A percentile compares a stretch with the other conserved stretches of the same genome.
Conservation (phyloP, 2,888 invertebrate genomes). For the Drosophila fungiperda region DNA sequence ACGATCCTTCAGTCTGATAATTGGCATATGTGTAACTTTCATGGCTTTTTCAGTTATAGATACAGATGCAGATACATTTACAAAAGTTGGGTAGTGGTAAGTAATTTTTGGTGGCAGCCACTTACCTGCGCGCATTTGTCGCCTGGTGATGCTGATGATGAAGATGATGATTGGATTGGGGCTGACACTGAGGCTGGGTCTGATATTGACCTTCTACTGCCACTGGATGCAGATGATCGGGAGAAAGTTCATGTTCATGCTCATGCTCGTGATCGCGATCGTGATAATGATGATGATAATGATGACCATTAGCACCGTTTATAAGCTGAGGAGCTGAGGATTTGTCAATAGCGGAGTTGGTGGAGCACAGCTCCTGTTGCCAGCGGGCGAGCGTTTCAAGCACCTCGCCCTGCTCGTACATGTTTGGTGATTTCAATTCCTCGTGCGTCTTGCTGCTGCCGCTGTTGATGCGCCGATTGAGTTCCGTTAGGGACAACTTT, state of each 20-base stretch:
- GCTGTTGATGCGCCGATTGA: constrained; percentile 27
- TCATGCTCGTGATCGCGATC: constrained; percentile 21
- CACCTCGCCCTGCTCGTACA: constrained; percentile 45
- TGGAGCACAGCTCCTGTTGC: constrained; percentile 58
- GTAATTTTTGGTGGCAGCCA: constrained; percentile 15
- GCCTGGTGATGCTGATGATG: constrained; percentile 58
- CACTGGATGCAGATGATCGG: constrained; percentile 33
- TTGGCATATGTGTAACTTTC: background rate
- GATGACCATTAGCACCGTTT: constrained; percentile 62
- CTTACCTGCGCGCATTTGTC: constrained; percentile 82
- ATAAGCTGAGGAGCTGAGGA: constrained; percentile 15
- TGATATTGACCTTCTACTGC: constrained; percentile 49
- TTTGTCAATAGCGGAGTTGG: constrained; percentile 40
- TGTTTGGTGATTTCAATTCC: constrained; percentile 9
- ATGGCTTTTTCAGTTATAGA: background rate
- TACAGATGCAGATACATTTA: constrained; percentile 1
- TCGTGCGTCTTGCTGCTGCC: background rate
- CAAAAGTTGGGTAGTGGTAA: background rate
- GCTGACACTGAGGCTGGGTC: constrained; percentile 21
- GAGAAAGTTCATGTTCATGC: constrained; percentile 7
- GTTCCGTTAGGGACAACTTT: constrained; percentile 27
- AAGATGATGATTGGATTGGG: constrained; percentile 48
- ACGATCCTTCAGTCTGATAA: background rate
- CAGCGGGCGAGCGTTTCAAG: constrained; percentile 58
- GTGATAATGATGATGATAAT: constrained; percentile 27